Evolutionary conservation across 2,113 vertebrate genomes (phyloP).

Genomic region (Egretta garzetta): DNA sequence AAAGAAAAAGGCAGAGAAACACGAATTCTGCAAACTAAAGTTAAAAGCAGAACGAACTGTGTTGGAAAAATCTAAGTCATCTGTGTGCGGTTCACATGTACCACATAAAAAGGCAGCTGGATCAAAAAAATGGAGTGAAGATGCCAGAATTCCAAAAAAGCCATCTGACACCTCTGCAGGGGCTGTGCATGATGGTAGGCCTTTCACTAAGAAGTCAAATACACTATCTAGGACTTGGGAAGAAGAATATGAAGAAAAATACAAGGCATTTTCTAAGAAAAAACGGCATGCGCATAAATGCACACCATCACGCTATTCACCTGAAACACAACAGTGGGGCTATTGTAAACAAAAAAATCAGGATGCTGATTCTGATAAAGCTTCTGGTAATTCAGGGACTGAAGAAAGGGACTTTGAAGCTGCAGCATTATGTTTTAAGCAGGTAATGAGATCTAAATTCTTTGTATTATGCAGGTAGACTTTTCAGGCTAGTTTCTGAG

Average conservation of each 20-base stretch:
- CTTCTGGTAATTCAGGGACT: neutral
- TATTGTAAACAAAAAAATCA: neutral
- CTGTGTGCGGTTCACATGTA: neutral
- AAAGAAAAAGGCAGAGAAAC: constrained; percentile 53
- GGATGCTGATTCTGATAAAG: neutral
- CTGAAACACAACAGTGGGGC: neutral
- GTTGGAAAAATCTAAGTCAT: constrained; percentile 52
- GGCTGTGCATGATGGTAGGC: neutral
- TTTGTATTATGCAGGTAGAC: neutral
- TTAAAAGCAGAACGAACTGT: constrained; percentile 24
- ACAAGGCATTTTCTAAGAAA: neutral
- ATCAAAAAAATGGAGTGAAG: constrained; percentile 7
- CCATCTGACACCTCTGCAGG: neutral
- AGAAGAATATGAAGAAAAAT: neutral
- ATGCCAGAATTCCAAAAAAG: constrained; percentile 48
- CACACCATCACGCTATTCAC: neutral
- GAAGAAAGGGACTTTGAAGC: neutral
- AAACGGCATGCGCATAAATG: neutral
- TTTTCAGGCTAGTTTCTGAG: neutral
- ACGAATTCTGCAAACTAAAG: constrained; percentile 14
- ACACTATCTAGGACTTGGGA: neutral
- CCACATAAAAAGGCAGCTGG: neutral
- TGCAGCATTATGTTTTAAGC: neutral
- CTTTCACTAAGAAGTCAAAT: neutral
- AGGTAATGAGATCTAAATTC: neutral